Conservation (phyloP, 2,888 invertebrate genomes). For the Amorpha juglandis region DNA sequence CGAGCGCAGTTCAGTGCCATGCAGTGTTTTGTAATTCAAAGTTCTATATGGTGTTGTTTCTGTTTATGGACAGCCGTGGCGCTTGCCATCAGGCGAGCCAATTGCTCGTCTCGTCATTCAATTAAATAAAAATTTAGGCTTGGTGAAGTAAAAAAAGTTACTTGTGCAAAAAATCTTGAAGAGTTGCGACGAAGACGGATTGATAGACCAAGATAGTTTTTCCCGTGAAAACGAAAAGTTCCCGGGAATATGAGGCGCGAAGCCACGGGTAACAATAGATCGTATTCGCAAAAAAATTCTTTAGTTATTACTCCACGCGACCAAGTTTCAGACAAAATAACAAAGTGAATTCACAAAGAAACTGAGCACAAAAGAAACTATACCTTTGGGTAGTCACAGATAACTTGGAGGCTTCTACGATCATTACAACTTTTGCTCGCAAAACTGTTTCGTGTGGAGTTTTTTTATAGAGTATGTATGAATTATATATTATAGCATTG, state of each 20-base stretch:
- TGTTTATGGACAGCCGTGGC: too few relatives aligned
- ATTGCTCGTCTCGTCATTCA: too few relatives aligned
- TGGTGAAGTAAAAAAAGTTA: too few relatives aligned
- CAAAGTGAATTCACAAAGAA: conserved; percentile 34
- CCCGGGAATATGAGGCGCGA: conserved; percentile 1
- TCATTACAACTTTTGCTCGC: conserved; percentile 36
- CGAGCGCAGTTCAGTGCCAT: too few relatives aligned
- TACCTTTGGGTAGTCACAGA: conserved; percentile 28
- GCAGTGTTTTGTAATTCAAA: too few relatives aligned
- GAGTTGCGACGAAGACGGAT: conserved; percentile 1
- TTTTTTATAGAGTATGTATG: conserved; percentile 2
- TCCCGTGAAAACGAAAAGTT: not conserved
- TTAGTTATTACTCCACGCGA: conserved; percentile 8
- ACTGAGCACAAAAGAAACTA: conserved; percentile 33
- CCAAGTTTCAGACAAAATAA: conserved; percentile 31
- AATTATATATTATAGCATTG: not conserved
- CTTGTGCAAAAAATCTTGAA: not conserved
- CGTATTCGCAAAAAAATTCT: conserved; percentile 11
- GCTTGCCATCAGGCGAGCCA: too few relatives aligned
- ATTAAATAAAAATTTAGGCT: too few relatives aligned
- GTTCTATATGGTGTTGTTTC: too few relatives aligned
- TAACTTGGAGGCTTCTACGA: conserved; percentile 30
- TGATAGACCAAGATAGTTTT: not conserved
- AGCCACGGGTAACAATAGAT: conserved; percentile 5
- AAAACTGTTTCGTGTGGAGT: conserved; percentile 26